phyloP scores from a whole-genome alignment of 2,888 invertebrate species.

The Synergus gifuensis region DNA sequence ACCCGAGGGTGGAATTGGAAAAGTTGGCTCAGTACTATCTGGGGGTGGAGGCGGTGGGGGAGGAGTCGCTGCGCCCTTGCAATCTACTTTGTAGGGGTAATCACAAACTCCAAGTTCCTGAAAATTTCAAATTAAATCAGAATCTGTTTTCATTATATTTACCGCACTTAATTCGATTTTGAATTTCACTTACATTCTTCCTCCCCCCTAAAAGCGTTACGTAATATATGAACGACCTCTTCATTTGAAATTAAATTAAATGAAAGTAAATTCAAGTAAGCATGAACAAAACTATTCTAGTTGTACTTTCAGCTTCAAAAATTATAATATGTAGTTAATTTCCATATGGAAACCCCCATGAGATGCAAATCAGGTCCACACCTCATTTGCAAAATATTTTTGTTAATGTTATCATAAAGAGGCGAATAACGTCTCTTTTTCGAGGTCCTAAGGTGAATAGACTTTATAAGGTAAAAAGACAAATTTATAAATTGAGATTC shows the following conservation, averaged over 20 bases:
- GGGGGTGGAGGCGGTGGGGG: constrained; percentile 57
- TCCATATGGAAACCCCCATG: neutral
- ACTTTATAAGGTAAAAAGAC: neutral
- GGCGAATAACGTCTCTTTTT: constrained; percentile 5
- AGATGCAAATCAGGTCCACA: neutral
- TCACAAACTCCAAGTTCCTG: constrained; percentile 84
- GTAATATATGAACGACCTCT: no score
- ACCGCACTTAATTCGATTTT: no score
- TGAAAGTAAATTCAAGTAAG: neutral
- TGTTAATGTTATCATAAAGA: constrained; percentile 4
- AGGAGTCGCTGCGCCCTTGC: constrained; percentile 75
- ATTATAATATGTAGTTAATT: neutral
- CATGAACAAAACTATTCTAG: neutral
- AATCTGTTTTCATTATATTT: neutral
- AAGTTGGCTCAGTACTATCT: constrained; percentile 12
- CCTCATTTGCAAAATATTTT: neutral
- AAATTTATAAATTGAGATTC: neutral
- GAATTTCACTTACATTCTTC: no score
- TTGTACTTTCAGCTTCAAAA: neutral
- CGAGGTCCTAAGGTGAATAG: constrained; percentile 13
- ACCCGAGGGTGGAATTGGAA: constrained; percentile 40
- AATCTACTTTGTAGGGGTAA: constrained; percentile 82
- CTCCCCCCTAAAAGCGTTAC: no score
- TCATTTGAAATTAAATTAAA: neutral
- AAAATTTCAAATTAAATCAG: constrained; percentile 54